phyloP scores from a whole-genome alignment of 2,888 invertebrate genomes.

The Tipula helvola region DNA sequence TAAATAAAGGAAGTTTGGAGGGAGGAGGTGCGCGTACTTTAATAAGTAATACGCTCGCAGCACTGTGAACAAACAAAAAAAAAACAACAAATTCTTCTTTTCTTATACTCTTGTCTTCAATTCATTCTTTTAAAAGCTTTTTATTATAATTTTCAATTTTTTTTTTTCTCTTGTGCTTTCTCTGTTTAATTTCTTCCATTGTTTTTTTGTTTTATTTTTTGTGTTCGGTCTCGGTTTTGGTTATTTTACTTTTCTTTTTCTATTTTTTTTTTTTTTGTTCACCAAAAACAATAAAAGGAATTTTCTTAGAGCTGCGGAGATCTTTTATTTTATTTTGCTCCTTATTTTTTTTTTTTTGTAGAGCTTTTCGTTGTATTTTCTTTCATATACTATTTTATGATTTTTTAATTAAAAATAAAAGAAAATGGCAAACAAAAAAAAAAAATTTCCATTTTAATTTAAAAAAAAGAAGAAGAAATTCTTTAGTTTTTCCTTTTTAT shows the following conservation, averaged over 20 bases:
- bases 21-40: background rate
- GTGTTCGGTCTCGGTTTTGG: background rate
- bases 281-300: background rate
- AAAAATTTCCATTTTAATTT: background rate
- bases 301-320: background rate
- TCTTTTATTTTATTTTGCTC: background rate
- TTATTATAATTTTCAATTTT: background rate
- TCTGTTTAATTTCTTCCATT: background rate
- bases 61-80: background rate
- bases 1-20: background rate
- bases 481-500: background rate
- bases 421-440: background rate
- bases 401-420: slow-evolving; percentile 4
- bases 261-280: background rate
- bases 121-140: background rate
- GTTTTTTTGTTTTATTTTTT: background rate
- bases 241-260: background rate
- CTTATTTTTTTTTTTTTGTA: background rate
- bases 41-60: background rate
- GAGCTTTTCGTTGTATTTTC: background rate
- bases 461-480: background rate
- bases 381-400: background rate
- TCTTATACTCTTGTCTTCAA: background rate
- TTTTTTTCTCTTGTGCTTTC: background rate
- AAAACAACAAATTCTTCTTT: background rate